phyloP scores from a whole-genome alignment of 2,113 vertebrate genomes.

The Bufo bufo region DNA sequence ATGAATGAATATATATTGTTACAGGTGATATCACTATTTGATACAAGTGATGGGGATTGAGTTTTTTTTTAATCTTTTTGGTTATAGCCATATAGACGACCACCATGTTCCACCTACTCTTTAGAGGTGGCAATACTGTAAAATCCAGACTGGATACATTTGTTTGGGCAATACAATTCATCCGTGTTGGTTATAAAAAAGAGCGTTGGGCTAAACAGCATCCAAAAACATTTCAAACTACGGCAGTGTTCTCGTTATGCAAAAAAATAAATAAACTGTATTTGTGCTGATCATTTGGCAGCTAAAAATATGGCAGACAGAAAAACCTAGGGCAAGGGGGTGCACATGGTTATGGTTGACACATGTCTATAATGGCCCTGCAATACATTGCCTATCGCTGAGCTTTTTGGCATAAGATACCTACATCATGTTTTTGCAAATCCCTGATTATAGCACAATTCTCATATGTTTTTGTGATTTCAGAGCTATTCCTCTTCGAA shows the following conservation, averaged over 20 bases:
- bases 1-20: background rate
- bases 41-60: background rate
- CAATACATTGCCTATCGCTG: conserved; percentile 25
- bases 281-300: conserved; percentile 6
- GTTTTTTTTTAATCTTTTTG: background rate
- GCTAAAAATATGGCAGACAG: background rate
- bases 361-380: background rate
- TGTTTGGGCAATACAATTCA: background rate
- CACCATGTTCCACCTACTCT: background rate
- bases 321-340: background rate
- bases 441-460: conserved; percentile 55
- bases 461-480: conserved; percentile 60
- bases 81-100: background rate
- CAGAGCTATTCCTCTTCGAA: conserved; percentile 56
- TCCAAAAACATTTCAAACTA: background rate
- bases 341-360: background rate
- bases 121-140: background rate
- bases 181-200: background rate
- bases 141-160: background rate
- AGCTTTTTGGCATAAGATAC: conserved; percentile 44
- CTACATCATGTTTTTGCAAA: conserved; percentile 46
- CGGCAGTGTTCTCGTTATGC: background rate
- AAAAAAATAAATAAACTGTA: background rate
- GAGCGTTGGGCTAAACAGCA: background rate
- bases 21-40: background rate